Percentiles rank a stretch among this genome's conserved stretches.
Evolutionary conservation across 1,140 invertebrate species (phyloP).

Genomic region (Drosophila ironensis): DNA sequence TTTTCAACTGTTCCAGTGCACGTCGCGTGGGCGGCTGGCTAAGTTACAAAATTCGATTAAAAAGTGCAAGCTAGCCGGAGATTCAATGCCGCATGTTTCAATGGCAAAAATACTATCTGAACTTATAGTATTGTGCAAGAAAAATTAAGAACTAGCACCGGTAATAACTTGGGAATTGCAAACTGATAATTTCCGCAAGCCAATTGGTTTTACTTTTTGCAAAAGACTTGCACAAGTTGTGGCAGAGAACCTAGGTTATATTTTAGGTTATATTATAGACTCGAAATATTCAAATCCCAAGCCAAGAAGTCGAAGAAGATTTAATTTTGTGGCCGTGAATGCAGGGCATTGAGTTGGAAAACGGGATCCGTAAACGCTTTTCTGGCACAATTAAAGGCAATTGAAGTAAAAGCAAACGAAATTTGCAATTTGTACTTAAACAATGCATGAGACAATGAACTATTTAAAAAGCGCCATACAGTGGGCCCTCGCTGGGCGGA

Average conservation of each 20-base stretch:
- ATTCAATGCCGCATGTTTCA: background rate
- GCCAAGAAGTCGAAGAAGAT: too few species aligned
- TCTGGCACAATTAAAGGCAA: slow-evolving; percentile 55
- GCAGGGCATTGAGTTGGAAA: background rate
- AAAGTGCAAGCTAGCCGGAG: background rate
- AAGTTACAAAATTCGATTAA: background rate
- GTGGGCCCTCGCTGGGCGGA: background rate
- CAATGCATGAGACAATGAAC: slow-evolving; percentile 53
- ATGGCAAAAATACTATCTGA: background rate
- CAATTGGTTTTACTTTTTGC: too few species aligned
- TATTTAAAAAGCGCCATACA: slow-evolving; percentile 25
- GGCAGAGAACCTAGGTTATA: too few species aligned
- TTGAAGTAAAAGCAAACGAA: slow-evolving; percentile 37
- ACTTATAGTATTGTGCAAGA: too few species aligned
- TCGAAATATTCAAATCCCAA: too few species aligned
- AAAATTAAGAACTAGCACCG: too few species aligned
- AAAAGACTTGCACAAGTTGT: too few species aligned
- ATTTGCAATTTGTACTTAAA: slow-evolving; percentile 12
- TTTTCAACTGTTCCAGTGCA: slow-evolving; percentile 39
- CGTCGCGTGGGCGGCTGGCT: slow-evolving; percentile 11
- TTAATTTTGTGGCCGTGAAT: background rate
- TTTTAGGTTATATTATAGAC: too few species aligned
- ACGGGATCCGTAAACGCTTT: slow-evolving; percentile 11
- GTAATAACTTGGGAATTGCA: too few species aligned
- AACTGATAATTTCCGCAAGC: too few species aligned